Evolutionary conservation across 1,140 invertebrate genomes (phyloP).

Genomic region (Nasonia vitripennis): DNA sequence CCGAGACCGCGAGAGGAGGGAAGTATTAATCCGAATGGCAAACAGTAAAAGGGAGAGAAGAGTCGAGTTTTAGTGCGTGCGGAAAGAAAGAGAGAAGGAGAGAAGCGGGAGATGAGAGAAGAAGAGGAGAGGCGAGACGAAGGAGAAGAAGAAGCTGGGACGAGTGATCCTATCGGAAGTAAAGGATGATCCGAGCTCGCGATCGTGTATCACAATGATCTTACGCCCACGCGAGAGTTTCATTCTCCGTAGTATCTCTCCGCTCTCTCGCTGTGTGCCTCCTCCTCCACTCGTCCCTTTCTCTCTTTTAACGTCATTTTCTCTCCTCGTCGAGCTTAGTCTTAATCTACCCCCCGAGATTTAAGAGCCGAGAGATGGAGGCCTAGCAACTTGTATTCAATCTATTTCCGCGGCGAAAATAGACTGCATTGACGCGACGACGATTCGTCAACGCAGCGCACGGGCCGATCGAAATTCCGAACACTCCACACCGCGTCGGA

Average conservation of each 20-base stretch:
- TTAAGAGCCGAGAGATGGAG: too few relatives aligned
- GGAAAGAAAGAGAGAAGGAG: background rate
- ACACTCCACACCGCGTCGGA: background rate
- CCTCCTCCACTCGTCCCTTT: slow-evolving; percentile 13
- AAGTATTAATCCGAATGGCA: slow-evolving; percentile 4
- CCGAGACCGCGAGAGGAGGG: background rate
- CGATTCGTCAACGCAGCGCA: background rate
- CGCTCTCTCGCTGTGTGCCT: background rate
- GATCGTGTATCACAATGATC: slow-evolving; percentile 71
- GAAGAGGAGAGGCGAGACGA: background rate
- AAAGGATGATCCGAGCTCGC: slow-evolving; percentile 68
- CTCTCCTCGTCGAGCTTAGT: background rate
- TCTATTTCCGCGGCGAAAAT: background rate
- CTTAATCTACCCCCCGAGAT: background rate
- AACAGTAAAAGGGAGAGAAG: slow-evolving; percentile 15
- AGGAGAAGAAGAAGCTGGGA: slow-evolving; percentile 8
- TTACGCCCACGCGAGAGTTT: slow-evolving; percentile 63
- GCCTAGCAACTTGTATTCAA: background rate
- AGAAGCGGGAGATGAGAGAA: background rate
- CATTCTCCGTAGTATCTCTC: slow-evolving; percentile 42
- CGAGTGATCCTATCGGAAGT: slow-evolving; percentile 68
- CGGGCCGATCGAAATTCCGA: background rate
- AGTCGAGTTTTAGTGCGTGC: background rate
- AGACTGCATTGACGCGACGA: background rate
- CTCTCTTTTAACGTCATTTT: slow-evolving; percentile 22